Evolutionary conservation across 2,113 vertebrate species (phyloP).

Genomic region (Oncorhynchus masou): DNA sequence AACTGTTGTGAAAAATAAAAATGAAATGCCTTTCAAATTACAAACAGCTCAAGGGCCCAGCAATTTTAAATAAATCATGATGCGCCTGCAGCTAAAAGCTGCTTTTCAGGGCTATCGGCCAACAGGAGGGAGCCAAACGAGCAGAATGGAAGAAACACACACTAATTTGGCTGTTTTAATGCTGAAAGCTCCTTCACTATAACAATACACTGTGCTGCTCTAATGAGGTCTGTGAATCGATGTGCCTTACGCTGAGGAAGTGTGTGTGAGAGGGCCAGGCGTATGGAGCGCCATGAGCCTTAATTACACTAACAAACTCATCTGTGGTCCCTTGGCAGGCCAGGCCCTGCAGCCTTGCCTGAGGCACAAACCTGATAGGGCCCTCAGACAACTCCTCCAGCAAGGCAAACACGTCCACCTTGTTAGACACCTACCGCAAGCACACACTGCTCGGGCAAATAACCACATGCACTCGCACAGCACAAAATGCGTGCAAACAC

Average conservation of each 20-base stretch:
- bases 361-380: conserved; percentile 73
- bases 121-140: conserved; percentile 59
- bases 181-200: conserved; percentile 63
- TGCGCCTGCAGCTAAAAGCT: conserved; percentile 72
- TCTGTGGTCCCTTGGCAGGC: conserved; percentile 66
- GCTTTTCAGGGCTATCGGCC: conserved; percentile 69
- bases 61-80: conserved; percentile 81
- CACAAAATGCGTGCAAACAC: background rate
- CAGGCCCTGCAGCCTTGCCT: conserved; percentile 71
- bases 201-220: conserved; percentile 67
- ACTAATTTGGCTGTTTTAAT: conserved; percentile 65
- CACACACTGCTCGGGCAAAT: conserved; percentile 34
- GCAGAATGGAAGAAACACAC: conserved; percentile 37
- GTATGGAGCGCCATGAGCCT: conserved; percentile 53
- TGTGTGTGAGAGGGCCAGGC: conserved; percentile 22
- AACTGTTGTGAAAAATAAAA: conserved; percentile 42
- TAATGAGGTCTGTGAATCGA: conserved; percentile 77
- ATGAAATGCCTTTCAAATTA: conserved; percentile 72
- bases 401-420: conserved; percentile 63
- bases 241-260: conserved; percentile 55
- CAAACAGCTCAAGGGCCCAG: conserved; percentile 68
- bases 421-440: conserved; percentile 64
- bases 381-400: conserved; percentile 69
- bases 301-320: conserved; percentile 78
- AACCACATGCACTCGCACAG: background rate